Base-by-base conservation (phyloP, 2,888 invertebrate species). In the Drosophila koepferae region DNA sequence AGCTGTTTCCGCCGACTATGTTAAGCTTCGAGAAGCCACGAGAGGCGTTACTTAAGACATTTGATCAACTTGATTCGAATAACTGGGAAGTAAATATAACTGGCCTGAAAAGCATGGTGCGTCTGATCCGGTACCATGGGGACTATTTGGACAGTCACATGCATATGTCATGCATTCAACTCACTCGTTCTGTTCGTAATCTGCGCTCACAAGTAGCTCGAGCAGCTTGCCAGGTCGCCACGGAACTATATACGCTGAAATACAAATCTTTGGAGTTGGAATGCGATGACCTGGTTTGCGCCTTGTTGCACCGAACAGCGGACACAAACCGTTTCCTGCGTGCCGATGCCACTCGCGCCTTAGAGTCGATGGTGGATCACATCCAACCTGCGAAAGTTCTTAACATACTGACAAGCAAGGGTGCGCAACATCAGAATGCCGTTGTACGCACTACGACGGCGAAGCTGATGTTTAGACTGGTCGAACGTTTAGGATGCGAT, bases 261-360 rank as follows among this genome's bases (percentile, higher is more conserved):
- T 94, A 94, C 3, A 94, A 94, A 10, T 92, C 91, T 7, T 90
- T 95, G 3, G 95, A 95, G 48, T 93, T 97, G 94, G 98, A 99
- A 93, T 94, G 98, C 62, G 99, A 99, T 90, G 97, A 97, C 91
- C 94, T 98, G 59, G 96, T 96, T 0, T 95, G 95, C 28, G 96
- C 97, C 12, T 93, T 99, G 66, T 94, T 99, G 38, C 96, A 97
- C 81, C 96, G 98, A 72, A 97, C 97, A 58, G 98, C 98, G 0
- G 99, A 99, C 91, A 98, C 98, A 9, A 99, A 98, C 93, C 96
- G 96, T 82, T 99, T 99, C 92, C 95, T 99, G 59, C 95, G 98
- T 28, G 97, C 97, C 41, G 99, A 99, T 93, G 97, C 98, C 4
- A 89, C 86, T 1, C 94, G 95, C 12, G 97, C 98, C 1, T 93